Conservation (phyloP, 2,888 invertebrate genomes). For the Hydroisotoma schaefferi region DNA sequence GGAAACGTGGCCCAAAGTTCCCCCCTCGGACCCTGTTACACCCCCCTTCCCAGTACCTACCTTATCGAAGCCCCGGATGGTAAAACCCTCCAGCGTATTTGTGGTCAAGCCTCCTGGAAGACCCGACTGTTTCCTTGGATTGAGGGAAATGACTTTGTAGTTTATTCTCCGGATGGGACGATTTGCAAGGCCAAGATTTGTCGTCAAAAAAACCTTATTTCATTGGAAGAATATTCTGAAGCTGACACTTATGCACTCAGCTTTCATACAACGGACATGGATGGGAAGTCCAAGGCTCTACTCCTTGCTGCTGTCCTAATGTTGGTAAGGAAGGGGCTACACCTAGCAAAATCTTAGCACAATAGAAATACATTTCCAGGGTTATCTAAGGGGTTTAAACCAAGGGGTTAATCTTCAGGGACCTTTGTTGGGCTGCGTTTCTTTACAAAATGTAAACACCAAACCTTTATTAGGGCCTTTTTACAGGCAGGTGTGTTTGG, state of each 20-base stretch:
- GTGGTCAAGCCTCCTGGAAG: constrained; percentile 17
- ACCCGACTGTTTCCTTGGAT: constrained; percentile 21
- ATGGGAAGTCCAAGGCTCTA: constrained; percentile 34
- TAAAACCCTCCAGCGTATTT: constrained; percentile 19
- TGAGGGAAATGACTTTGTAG: constrained; percentile 26
- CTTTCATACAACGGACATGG: constrained; percentile 29
- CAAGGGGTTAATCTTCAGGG: too few species aligned
- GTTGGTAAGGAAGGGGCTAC: constrained; percentile 30
- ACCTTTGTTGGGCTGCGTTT: too few species aligned
- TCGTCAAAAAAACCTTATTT: constrained; percentile 25
- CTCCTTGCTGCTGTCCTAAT: constrained; percentile 37
- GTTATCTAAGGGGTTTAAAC: too few species aligned
- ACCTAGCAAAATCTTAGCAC: not conserved
- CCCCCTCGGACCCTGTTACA: constrained; percentile 21
- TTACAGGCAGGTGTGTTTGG: too few species aligned
- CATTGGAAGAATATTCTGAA: constrained; percentile 26
- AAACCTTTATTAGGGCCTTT: too few species aligned
- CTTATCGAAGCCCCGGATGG: constrained; percentile 19
- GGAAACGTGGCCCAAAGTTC: constrained; percentile 31
- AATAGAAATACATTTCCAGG: too few species aligned
- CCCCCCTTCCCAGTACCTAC: constrained; percentile 21
- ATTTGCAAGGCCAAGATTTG: constrained; percentile 22
- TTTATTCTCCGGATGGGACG: constrained; percentile 15
- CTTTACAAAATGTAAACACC: too few species aligned
- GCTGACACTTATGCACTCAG: constrained; percentile 33